Conservation (phyloP, 2,113 vertebrate genomes). For the Colistium nudipinnis region DNA sequence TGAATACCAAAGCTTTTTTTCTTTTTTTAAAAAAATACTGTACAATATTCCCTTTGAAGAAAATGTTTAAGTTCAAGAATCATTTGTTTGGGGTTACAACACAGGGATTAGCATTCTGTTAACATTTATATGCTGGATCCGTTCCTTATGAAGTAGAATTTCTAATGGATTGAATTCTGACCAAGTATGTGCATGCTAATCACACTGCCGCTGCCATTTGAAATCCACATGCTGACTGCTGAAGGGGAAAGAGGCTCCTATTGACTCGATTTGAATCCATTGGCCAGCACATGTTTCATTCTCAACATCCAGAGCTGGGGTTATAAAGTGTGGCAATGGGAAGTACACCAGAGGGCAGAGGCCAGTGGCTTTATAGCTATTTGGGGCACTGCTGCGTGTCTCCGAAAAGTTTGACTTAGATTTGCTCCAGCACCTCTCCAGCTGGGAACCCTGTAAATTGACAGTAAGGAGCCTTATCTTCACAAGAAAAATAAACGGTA, state of each 20-base stretch:
- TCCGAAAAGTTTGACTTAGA: constrained; percentile 74
- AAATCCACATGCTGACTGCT: constrained; percentile 71
- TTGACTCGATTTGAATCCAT: constrained; percentile 75
- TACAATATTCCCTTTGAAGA: constrained; percentile 44
- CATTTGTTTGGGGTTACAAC: constrained; percentile 62
- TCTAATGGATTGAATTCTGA: constrained; percentile 65
- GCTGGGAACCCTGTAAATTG: constrained; percentile 75
- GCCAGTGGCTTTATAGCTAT: constrained; percentile 69
- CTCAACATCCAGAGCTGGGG: constrained; percentile 48
- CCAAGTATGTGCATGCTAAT: constrained; percentile 73
- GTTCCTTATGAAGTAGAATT: constrained; percentile 69
- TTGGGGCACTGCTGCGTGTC: constrained; percentile 70
- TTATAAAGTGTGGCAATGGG: constrained; percentile 67
- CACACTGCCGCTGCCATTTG: constrained; percentile 53
- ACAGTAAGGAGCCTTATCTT: constrained; percentile 66
- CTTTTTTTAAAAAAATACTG: constrained; percentile 12
- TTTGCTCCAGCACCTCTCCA: constrained; percentile 75
- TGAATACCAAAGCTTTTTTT: constrained; percentile 53
- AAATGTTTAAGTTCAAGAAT: constrained; percentile 49
- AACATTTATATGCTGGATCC: constrained; percentile 67
- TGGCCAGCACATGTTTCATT: constrained; percentile 71
- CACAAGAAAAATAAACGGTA: constrained; percentile 42
- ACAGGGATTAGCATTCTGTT: constrained; percentile 65
- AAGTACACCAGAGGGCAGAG: constrained; percentile 72
- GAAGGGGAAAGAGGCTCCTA: constrained; percentile 69